phyloP scores from a whole-genome alignment of 2,888 invertebrate genomes.

The Cheilosia soror region DNA sequence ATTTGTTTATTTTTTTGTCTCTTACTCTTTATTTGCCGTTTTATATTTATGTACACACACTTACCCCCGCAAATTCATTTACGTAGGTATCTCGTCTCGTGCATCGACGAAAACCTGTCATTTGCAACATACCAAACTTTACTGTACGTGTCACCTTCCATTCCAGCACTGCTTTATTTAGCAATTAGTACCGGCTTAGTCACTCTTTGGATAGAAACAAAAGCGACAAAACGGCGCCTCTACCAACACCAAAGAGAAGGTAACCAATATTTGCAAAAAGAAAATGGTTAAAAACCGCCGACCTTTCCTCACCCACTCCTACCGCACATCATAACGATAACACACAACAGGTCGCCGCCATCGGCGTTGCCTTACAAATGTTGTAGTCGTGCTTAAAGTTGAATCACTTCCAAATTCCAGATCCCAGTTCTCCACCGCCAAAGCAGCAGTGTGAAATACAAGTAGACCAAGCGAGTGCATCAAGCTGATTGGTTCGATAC shows the following conservation, averaged over 20 bases:
- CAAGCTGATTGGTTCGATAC: slow-evolving; percentile 57
- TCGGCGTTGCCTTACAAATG: slow-evolving; percentile 9
- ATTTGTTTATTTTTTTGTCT: background rate
- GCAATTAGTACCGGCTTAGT: slow-evolving; percentile 23
- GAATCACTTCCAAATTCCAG: background rate
- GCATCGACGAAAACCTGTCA: background rate
- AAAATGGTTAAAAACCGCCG: slow-evolving; percentile 20
- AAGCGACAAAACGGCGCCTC: slow-evolving; percentile 41
- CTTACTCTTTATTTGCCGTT: slow-evolving; percentile 2
- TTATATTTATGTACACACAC: slow-evolving; percentile 2
- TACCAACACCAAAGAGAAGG: slow-evolving; percentile 6
- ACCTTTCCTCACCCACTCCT: slow-evolving; percentile 4
- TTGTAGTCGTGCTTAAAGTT: slow-evolving; percentile 5
- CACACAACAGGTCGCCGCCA: too few species aligned
- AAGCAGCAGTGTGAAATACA: background rate
- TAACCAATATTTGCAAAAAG: slow-evolving; percentile 12
- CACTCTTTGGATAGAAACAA: slow-evolving; percentile 24
- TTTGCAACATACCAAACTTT: background rate
- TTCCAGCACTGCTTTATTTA: background rate
- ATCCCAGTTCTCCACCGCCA: too few species aligned
- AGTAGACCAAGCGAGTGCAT: slow-evolving; percentile 20
- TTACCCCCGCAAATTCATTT: background rate
- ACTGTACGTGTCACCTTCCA: slow-evolving; percentile 9
- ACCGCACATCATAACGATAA: background rate
- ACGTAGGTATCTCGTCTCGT: slow-evolving; percentile 6